Base-by-base conservation (phyloP, 2,888 invertebrate genomes). In the Dendrolimus houi region DNA sequence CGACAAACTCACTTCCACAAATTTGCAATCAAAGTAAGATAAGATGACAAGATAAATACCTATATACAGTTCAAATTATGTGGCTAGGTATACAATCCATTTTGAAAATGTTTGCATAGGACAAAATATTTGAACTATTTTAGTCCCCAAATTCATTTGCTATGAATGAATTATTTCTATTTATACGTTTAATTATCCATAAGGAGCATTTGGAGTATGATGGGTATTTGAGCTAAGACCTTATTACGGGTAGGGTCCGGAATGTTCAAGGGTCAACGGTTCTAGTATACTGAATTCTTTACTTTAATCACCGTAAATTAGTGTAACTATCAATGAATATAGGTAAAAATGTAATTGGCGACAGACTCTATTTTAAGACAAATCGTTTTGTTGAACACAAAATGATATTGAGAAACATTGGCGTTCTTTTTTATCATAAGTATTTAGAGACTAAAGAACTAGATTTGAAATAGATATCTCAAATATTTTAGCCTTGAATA, bases 221-320 rank as follows among this genome's bases (percentile, higher is more conserved):
- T 71, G 69, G 77, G 76, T 66, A 81, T 81, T 62, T 69, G 47
- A 58, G 52, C 64, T 64, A 66, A 67, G 74, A 71, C 71, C 73
- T 70, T 76, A 75, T 75, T 75, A 73, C 61, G 70, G 72, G 68
- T 60, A 68, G 70, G 77, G 69, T 65, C 67, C 58, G 74, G 74
- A 74, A 75, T 73, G 72, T 68, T 60, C 67, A 66, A 68, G 70
- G 74, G 73, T 70, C 70, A 66, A 66, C 68, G 66, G 58, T 63
- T 66, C 66, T 63, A 60, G 70, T 67, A 74, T 72, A 75, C 76
- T 77, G 74, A 67, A 79, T 78, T 77, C 75, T 74, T 73, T 62
- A 65, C 64, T 69, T 68, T 63, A 63, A 62, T 58, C n/a, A 54
- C 1, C 41, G 17, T 10, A 47, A 47, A 13, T 55, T 52, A 42